phyloP scores from a whole-genome alignment of 37 sponge, comb jelly and placozoan genomes.

The Hormiphora californensis region DNA sequence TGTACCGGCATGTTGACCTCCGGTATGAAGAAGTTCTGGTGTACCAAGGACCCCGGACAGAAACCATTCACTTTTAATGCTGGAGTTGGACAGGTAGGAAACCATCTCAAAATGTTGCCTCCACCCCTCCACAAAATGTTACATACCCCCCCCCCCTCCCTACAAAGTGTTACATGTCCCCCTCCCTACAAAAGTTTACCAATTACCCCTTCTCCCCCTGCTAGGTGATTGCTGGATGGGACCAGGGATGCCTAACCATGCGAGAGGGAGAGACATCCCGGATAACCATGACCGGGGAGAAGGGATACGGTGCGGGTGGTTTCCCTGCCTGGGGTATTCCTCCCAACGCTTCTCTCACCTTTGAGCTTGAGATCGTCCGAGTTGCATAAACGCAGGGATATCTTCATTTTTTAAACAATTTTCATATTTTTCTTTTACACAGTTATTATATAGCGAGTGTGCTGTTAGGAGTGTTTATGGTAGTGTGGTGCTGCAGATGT shows the following conservation, averaged over 20 bases:
- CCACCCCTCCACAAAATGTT: too few relatives aligned
- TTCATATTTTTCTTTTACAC: not conserved
- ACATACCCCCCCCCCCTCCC: too few relatives aligned
- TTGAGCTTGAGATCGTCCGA: constrained; percentile 67
- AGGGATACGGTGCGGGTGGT: constrained; percentile 73
- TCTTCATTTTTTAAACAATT: not conserved
- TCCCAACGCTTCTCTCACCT: constrained; percentile 68
- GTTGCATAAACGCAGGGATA: not conserved
- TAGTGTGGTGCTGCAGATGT: too few relatives aligned
- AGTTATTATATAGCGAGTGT: too few relatives aligned
- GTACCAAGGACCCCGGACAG: constrained; percentile 71
- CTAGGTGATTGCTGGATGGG: constrained; percentile 67
- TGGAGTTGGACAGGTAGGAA: constrained; percentile 76
- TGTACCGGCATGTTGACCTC: constrained; percentile 62
- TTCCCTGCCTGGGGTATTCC: constrained; percentile 83
- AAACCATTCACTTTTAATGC: constrained; percentile 70
- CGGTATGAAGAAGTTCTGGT: constrained; percentile 74
- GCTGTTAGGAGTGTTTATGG: too few relatives aligned
- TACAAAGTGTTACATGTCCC: too few relatives aligned
- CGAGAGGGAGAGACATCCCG: constrained; percentile 63
- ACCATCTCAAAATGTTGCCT: too few relatives aligned
- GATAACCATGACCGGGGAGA: constrained; percentile 61
- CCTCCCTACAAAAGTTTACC: too few relatives aligned
- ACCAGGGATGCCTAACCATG: constrained; percentile 81
- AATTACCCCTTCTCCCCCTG: too few relatives aligned